Conservation (phyloP, 2,888 invertebrate species). For the Pasiphila rectangulata region DNA sequence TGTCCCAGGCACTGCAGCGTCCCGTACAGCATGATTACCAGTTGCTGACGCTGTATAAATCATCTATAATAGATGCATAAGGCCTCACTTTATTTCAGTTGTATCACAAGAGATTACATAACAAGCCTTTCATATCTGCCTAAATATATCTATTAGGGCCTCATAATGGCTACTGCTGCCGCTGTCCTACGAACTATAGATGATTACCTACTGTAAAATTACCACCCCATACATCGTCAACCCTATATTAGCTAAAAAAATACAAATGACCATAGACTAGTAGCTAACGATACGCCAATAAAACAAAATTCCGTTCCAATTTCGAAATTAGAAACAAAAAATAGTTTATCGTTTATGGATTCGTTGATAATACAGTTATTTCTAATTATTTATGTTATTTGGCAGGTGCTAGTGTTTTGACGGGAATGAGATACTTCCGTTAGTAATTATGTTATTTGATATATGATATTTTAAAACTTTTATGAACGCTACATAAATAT, state of each 20-base stretch:
- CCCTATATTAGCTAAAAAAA: not conserved
- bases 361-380: slow-evolving; percentile 42
- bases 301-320: slow-evolving; percentile 40
- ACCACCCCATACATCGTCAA: not conserved
- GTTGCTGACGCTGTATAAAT: no score
- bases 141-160: no score
- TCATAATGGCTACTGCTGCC: no score
- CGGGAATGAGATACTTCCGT: slow-evolving; percentile 4
- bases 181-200: no score
- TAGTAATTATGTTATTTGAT: not conserved
- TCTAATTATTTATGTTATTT: slow-evolving; percentile 60
- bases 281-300: slow-evolving; percentile 18
- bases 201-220: not conserved
- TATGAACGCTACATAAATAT: not conserved
- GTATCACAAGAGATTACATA: no score
- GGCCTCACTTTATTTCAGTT: no score
- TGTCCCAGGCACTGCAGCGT: no score
- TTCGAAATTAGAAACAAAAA: slow-evolving; percentile 24
- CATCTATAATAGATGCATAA: no score
- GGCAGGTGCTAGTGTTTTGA: slow-evolving; percentile 54
- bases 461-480: not conserved
- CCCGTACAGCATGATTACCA: no score
- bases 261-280: slow-evolving; percentile 7
- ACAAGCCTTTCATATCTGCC: no score
- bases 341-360: slow-evolving; percentile 11